These are phyloP conservation scores for Aurelia sp. DNA, from an alignment of 30 jellyfish, hydroid and myxozoan species.

Conservation along the genomic window DNA sequence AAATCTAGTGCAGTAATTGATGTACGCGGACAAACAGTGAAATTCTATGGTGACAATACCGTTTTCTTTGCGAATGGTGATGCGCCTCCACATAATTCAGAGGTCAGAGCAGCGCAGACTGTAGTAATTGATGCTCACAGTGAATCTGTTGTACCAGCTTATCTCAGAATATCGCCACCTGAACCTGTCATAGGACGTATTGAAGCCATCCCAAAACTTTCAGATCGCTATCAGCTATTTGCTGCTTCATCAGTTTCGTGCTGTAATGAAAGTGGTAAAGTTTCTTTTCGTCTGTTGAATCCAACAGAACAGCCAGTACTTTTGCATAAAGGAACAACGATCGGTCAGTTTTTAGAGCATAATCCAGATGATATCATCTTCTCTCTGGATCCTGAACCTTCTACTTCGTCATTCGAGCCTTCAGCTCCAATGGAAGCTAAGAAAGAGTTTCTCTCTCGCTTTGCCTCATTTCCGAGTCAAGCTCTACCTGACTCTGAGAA, in stretches of 20 bases:
- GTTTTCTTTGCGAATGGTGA: no score
- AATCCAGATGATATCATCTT: no score
- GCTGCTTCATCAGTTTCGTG: no score
- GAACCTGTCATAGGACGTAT: no score
- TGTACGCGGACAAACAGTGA: not conserved
- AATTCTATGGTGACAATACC: not conserved
- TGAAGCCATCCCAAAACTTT: no score
- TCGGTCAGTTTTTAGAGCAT: no score
- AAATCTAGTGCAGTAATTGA: not conserved
- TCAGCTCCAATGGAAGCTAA: no score
- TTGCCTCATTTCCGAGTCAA: not conserved
- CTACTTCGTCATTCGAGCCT: no score
- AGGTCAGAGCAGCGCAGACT: not conserved
- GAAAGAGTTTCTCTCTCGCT: not conserved
- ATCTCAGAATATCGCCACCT: no score
- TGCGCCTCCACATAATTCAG: not conserved
- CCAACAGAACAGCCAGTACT: not conserved
- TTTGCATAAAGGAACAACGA: not conserved
- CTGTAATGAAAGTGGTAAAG: constrained; percentile 1
- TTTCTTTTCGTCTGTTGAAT: not conserved
- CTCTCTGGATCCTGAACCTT: no score
- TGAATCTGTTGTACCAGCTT: not conserved
- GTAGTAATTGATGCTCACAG: not conserved
- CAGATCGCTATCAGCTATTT: no score
- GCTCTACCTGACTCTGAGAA: constrained; percentile 1